phyloP scores from a whole-genome alignment of 2,113 vertebrate genomes.

The Caloenas nicobarica region DNA sequence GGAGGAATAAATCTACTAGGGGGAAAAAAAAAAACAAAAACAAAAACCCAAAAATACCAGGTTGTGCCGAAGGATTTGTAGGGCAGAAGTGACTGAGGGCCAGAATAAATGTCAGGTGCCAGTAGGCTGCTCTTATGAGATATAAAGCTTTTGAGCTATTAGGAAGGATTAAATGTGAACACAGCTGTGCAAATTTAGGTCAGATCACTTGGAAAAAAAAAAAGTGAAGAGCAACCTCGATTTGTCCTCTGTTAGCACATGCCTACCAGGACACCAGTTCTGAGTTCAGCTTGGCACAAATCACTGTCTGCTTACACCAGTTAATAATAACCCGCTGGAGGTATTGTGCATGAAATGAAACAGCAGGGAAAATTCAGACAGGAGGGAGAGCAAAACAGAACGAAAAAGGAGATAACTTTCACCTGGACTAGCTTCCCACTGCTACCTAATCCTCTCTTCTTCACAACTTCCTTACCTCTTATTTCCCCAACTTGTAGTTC shows the following conservation, averaged over 20 bases:
- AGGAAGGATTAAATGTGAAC: constrained; percentile 51
- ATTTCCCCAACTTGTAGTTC: too few relatives aligned
- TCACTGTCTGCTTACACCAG: constrained; percentile 4
- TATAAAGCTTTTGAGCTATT: constrained; percentile 42
- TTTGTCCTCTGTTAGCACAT: constrained; percentile 23
- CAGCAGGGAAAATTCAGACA: background rate
- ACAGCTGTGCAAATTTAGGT: constrained; percentile 61
- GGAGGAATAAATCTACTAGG: background rate
- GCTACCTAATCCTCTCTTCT: background rate
- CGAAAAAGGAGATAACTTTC: background rate
- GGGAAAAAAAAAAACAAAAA: too few relatives aligned
- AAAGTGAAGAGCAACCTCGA: background rate
- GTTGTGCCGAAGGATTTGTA: background rate
- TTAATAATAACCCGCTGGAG: background rate
- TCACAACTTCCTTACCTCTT: too few relatives aligned
- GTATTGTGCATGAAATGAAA: background rate
- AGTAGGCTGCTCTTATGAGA: background rate
- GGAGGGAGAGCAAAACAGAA: background rate
- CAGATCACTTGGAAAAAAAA: background rate
- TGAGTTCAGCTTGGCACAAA: constrained; percentile 21
- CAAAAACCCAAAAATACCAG: background rate
- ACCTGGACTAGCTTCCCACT: background rate
- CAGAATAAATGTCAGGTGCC: constrained; percentile 25
- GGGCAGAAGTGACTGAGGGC: background rate
- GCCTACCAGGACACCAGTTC: background rate